Evolutionary conservation across 2,113 vertebrate genomes (phyloP).

Genomic region (Strix uralensis): DNA sequence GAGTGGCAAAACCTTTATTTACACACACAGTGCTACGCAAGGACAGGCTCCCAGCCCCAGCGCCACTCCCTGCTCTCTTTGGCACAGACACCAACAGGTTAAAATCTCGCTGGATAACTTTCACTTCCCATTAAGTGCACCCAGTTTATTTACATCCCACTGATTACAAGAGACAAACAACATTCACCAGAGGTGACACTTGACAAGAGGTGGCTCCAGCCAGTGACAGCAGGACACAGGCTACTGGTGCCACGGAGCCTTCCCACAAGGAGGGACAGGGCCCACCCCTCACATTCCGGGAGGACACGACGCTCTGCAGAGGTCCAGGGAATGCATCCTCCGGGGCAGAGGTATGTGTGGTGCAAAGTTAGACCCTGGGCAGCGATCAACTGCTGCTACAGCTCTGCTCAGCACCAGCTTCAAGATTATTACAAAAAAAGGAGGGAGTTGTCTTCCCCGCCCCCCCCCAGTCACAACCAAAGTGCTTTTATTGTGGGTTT

Average conservation of each 20-base stretch:
- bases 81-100: not conserved
- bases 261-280: not conserved
- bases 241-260: not conserved
- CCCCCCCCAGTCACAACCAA: not conserved
- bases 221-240: not conserved
- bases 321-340: not conserved
- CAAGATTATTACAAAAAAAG: not conserved
- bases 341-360: not conserved
- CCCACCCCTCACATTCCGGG: not conserved
- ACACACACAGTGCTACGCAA: not conserved
- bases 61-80: not conserved
- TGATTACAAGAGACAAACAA: not conserved
- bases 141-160: constrained; percentile 9
- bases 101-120: not conserved
- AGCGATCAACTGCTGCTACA: not conserved
- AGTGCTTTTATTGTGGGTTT: not conserved
- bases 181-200: not conserved
- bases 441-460: not conserved
- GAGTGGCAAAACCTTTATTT: not conserved
- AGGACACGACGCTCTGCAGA: not conserved
- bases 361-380: not conserved
- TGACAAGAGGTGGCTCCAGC: not conserved
- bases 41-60: not conserved
- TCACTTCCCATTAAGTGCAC: not conserved
- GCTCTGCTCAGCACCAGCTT: not conserved